Evolutionary conservation across 2,113 vertebrate species (phyloP).

Genomic region (Gadus chalcogrammus): DNA sequence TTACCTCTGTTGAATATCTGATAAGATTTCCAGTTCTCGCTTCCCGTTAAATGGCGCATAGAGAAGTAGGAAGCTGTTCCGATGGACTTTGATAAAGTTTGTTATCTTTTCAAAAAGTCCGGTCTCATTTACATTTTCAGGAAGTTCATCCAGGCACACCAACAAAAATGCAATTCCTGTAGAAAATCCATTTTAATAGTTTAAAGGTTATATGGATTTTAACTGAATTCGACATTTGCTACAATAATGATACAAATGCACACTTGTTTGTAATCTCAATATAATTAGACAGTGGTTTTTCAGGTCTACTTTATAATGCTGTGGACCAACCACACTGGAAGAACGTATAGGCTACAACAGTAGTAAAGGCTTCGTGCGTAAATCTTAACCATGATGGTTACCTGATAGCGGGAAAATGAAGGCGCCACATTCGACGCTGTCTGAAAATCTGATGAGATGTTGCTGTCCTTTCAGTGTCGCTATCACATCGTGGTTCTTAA

Average conservation of each 20-base stretch:
- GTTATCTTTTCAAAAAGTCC: slow-evolving; percentile 69
- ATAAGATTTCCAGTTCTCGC: slow-evolving; percentile 76
- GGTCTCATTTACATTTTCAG: slow-evolving; percentile 60
- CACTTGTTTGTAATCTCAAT: too few species aligned
- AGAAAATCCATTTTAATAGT: not conserved
- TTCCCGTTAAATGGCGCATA: slow-evolving; percentile 76
- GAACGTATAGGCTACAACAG: too few species aligned
- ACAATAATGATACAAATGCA: too few species aligned
- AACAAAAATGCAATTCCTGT: slow-evolving; percentile 88
- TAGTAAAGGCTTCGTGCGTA: too few species aligned
- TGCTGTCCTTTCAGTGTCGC: slow-evolving; percentile 72
- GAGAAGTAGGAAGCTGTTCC: slow-evolving; percentile 87
- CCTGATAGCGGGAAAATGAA: slow-evolving; percentile 90
- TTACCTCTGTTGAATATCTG: slow-evolving; percentile 85
- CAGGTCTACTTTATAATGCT: not conserved
- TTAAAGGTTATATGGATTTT: not conserved
- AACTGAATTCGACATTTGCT: not conserved
- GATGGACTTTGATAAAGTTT: slow-evolving; percentile 82
- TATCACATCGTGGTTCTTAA: slow-evolving; percentile 76
- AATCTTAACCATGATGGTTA: slow-evolving; percentile 42
- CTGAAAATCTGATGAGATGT: slow-evolving; percentile 83
- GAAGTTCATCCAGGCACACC: slow-evolving; percentile 72
- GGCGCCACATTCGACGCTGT: slow-evolving; percentile 76
- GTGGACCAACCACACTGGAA: too few species aligned
- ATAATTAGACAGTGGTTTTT: too few species aligned